These are phyloP conservation scores for Ahaetulla prasina DNA, from an alignment of 2,113 vertebrate genomes.

Conservation along the genomic window DNA sequence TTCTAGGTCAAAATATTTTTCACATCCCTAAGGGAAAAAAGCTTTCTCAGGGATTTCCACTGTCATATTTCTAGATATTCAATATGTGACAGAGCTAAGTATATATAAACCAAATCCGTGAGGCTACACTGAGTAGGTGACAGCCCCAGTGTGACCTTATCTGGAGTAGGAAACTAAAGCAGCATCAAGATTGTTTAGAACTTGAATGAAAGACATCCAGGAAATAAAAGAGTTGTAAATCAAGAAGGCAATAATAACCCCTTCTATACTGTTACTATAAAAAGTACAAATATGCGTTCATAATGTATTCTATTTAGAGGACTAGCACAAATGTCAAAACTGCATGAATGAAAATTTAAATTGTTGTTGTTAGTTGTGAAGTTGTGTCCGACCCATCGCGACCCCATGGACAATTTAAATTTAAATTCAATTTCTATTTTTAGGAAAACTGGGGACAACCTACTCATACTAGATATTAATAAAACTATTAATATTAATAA, in stretches of 20 bases:
- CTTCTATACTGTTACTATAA: neutral
- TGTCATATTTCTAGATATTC: neutral
- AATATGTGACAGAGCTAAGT: neutral
- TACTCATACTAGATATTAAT: neutral
- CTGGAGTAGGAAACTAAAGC: neutral
- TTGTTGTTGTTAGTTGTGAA: too few species aligned
- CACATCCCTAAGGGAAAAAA: neutral
- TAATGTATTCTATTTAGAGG: neutral
- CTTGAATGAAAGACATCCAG: neutral
- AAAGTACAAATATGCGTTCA: neutral
- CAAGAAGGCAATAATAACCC: neutral
- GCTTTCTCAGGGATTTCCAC: neutral
- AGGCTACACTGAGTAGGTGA: neutral
- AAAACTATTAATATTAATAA: too few species aligned
- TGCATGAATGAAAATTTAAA: neutral
- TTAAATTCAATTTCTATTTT: neutral
- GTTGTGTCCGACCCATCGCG: too few species aligned
- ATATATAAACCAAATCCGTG: neutral
- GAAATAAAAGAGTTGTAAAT: neutral
- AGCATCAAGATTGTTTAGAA: neutral
- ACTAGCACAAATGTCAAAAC: neutral
- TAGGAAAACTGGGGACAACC: neutral
- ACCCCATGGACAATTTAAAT: too few species aligned
- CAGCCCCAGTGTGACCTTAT: neutral
- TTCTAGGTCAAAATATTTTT: neutral